These are phyloP conservation scores for Megalopta genalis DNA, from an alignment of 1,140 invertebrate genomes.

Conservation along the genomic window DNA sequence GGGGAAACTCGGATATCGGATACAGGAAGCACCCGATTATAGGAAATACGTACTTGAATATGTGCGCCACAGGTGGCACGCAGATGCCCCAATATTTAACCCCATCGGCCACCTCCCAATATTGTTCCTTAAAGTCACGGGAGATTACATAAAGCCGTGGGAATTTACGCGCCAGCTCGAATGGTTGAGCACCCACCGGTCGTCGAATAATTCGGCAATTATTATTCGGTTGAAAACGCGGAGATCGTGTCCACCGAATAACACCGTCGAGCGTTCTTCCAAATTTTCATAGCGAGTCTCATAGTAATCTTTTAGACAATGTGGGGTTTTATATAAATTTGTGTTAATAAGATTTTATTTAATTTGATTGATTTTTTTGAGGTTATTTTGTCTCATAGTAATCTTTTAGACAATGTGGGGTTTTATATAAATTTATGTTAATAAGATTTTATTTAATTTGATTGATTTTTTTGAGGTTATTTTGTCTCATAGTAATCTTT, in stretches of 20 bases:
- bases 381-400: too few relatives aligned
- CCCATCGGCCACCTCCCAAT: neutral
- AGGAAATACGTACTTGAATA: conserved; percentile 35
- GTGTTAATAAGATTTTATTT: too few relatives aligned
- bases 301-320: too few relatives aligned
- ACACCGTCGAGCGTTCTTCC: neutral
- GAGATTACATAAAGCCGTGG: conserved; percentile 9
- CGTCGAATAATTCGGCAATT: conserved; percentile 1
- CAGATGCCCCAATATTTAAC: conserved; percentile 42
- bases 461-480: too few relatives aligned
- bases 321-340: too few relatives aligned
- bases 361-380: too few relatives aligned
- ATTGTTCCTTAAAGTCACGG: conserved; percentile 40
- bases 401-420: too few relatives aligned
- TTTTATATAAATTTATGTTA: too few relatives aligned
- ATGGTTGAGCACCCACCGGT: neutral
- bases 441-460: too few relatives aligned
- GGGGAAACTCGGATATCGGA: conserved; percentile 20
- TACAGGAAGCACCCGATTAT: conserved; percentile 28
- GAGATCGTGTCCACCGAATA: neutral
- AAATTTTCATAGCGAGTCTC: too few relatives aligned
- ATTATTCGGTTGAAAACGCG: neutral
- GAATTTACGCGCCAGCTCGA: conserved; percentile 12
- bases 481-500: too few relatives aligned
- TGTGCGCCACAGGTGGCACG: conserved; percentile 41